Evolutionary conservation across 1,140 invertebrate species (phyloP).

Genomic region (Protaetia brevitarsis): DNA sequence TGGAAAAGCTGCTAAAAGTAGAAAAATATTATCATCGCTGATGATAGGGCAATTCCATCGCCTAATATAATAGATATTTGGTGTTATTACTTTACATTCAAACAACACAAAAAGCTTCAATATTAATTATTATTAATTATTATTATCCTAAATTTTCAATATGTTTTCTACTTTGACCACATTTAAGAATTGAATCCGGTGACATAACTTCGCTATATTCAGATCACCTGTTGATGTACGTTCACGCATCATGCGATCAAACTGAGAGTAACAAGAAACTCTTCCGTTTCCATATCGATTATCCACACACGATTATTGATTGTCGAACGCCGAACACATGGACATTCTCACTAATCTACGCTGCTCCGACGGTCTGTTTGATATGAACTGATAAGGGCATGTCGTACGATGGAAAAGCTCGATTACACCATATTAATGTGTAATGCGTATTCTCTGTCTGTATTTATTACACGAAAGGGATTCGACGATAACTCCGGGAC

Average conservation of each 20-base stretch:
- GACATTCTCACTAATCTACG: slow-evolving; percentile 20
- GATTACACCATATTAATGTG: not conserved
- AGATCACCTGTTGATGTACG: too few relatives aligned
- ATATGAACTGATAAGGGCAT: slow-evolving; percentile 15
- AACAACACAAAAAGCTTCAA: not conserved
- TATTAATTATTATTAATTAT: too few relatives aligned
- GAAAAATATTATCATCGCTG: slow-evolving; percentile 1
- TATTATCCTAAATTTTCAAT: too few relatives aligned
- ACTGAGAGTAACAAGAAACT: not conserved
- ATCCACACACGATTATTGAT: slow-evolving; percentile 22
- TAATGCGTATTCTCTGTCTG: not conserved
- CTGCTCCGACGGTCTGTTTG: not conserved
- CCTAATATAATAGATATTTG: too few relatives aligned
- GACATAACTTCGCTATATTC: too few relatives aligned
- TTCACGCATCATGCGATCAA: too few relatives aligned
- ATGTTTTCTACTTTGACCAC: too few relatives aligned
- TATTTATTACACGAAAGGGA: not conserved
- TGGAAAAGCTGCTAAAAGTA: slow-evolving; percentile 13
- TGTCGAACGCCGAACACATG: slow-evolving; percentile 21
- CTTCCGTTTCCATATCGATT: too few relatives aligned
- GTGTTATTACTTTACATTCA: not conserved
- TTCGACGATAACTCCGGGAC: too few relatives aligned
- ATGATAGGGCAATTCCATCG: too few relatives aligned
- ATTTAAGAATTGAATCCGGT: too few relatives aligned
- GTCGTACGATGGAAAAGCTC: slow-evolving; percentile 12